phyloP scores from a whole-genome alignment of 92 coral and sea anemone genomes.

The Parazoanthus darwini region DNA sequence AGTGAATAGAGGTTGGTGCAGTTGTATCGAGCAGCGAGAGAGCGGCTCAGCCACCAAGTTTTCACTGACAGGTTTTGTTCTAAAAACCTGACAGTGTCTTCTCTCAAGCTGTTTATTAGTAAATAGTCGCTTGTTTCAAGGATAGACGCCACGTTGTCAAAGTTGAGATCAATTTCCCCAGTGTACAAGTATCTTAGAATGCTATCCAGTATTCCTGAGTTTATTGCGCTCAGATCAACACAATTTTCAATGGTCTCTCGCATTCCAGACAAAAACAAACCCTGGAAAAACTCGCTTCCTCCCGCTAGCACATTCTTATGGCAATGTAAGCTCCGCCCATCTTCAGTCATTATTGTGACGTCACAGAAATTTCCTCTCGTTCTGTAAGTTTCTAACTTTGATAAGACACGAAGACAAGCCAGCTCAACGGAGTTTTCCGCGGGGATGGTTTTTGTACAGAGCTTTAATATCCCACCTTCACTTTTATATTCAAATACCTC shows the following conservation, averaged over 20 bases:
- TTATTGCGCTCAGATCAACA: constrained; percentile 7
- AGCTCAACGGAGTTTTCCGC: background rate
- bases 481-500: background rate
- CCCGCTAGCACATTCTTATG: constrained; percentile 24
- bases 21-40: constrained; percentile 27
- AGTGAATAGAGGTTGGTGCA: background rate
- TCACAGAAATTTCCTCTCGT: constrained; percentile 4
- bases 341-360: constrained; percentile 20
- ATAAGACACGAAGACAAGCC: background rate
- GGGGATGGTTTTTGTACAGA: background rate
- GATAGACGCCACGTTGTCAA: constrained; percentile 6
- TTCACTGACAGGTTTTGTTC: constrained; percentile 14
- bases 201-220: background rate
- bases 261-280: constrained; percentile 25
- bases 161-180: constrained; percentile 3
- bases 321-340: background rate
- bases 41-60: constrained; percentile 27
- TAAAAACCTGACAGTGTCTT: background rate
- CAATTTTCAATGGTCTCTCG: constrained; percentile 1
- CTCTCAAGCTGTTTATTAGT: constrained; percentile 16
- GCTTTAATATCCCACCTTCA: background rate
- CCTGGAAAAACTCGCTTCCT: constrained; percentile 22
- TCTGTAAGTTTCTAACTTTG: constrained; percentile 21
- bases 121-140: constrained; percentile 15
- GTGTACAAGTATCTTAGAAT: constrained; percentile 19